Evolutionary conservation across 1,140 invertebrate genomes (phyloP).

Genomic region (Ruditapes philippinarum): DNA sequence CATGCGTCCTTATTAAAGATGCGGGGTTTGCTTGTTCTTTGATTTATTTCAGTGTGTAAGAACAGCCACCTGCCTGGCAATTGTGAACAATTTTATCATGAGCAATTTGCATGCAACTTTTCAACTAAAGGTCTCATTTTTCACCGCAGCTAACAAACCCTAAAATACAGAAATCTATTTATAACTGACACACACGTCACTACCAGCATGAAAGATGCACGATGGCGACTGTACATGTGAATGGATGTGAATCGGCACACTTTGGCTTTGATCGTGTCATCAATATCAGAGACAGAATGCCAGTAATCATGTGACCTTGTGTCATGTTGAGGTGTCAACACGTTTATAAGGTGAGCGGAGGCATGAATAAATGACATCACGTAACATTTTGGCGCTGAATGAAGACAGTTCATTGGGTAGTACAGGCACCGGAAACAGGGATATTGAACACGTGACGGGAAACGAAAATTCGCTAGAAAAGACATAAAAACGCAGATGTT

Average conservation of each 20-base stretch:
- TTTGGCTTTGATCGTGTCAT: conserved; percentile 1
- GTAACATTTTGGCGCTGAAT: conserved; percentile 10
- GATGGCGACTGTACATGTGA: not conserved
- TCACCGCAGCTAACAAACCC: conserved; percentile 12
- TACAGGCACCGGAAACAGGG: not conserved
- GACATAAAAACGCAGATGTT: not conserved
- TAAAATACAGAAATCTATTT: conserved; percentile 37
- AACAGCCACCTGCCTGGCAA: conserved; percentile 54
- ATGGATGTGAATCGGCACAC: conserved; percentile 25
- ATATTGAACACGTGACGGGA: not conserved
- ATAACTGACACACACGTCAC: conserved; percentile 11
- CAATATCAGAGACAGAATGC: not conserved
- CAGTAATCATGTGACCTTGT: not conserved
- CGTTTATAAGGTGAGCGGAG: not conserved
- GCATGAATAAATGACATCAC: not conserved
- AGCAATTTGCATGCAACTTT: conserved; percentile 49
- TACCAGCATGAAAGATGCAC: conserved; percentile 42
- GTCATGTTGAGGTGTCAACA: not conserved
- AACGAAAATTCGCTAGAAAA: not conserved
- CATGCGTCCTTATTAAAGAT: not conserved
- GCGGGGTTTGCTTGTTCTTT: not conserved
- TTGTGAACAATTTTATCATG: not conserved
- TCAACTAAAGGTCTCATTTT: conserved; percentile 19
- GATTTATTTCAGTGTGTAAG: not conserved
- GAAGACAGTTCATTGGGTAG: not conserved